Conservation (phyloP, 2,888 invertebrate genomes). For the Ectropis crepuscularia region DNA sequence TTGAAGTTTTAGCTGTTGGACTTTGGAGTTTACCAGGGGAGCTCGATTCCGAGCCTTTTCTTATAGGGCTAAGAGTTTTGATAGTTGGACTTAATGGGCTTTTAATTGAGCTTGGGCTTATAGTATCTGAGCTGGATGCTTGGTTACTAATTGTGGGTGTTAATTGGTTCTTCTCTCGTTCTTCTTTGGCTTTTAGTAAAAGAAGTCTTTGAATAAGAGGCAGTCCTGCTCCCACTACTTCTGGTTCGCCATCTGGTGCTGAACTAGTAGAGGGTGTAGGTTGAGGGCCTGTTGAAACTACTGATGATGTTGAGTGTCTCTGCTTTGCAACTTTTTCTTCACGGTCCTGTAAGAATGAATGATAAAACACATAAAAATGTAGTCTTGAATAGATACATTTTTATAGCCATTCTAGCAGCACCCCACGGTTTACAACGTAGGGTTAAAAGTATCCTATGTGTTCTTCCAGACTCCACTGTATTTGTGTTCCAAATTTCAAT, state of each 20-base stretch:
- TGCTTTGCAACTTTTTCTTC: slow-evolving; percentile 82
- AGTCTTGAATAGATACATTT: no score
- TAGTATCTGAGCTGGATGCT: slow-evolving; percentile 81
- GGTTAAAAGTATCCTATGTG: no score
- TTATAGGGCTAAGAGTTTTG: slow-evolving; percentile 78
- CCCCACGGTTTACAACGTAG: no score
- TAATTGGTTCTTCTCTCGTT: slow-evolving; percentile 81
- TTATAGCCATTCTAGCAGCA: no score
- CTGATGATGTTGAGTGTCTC: slow-evolving; percentile 69
- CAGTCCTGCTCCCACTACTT: slow-evolving; percentile 88
- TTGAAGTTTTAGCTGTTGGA: slow-evolving; percentile 74
- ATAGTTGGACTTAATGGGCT: slow-evolving; percentile 81
- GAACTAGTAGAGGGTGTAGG: slow-evolving; percentile 86
- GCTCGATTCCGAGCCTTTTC: slow-evolving; percentile 79
- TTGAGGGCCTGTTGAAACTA: slow-evolving; percentile 75
- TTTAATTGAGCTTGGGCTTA: slow-evolving; percentile 80
- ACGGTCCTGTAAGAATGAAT: slow-evolving; percentile 65
- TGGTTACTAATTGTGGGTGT: slow-evolving; percentile 75
- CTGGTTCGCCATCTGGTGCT: slow-evolving; percentile 83
- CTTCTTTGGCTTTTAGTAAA: slow-evolving; percentile 90
- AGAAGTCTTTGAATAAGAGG: slow-evolving; percentile 90
- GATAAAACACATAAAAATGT: not conserved
- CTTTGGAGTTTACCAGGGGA: slow-evolving; percentile 81
- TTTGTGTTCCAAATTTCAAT: no score
- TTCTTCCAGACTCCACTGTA: no score